Percentiles rank a stretch among this genome's conserved stretches.
Evolutionary conservation across 2,888 invertebrate genomes (phyloP).

Genomic region (Scaptomyza cyrtandrae): DNA sequence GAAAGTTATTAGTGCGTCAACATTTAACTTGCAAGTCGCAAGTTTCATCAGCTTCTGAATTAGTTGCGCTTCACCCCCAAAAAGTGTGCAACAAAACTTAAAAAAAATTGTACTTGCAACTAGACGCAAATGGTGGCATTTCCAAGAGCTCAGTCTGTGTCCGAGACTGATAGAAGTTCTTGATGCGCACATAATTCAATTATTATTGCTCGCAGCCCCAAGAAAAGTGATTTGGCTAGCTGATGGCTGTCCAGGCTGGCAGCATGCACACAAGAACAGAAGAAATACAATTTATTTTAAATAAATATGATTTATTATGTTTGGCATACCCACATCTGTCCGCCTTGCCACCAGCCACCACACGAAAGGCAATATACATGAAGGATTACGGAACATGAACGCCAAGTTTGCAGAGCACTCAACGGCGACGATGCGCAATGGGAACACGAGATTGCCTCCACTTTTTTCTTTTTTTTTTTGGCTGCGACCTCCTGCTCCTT

Average conservation of each 20-base stretch:
- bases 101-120: constrained; percentile 36
- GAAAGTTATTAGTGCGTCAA: constrained; percentile 27
- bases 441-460: constrained; percentile 43
- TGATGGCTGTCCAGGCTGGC: constrained; percentile 8
- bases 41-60: constrained; percentile 35
- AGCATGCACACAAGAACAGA: constrained; percentile 10
- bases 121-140: constrained; percentile 10
- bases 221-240: constrained; percentile 43
- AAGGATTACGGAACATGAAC: constrained; percentile 62
- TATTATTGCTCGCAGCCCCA: constrained; percentile 60
- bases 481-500: constrained; percentile 1
- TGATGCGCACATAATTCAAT: constrained; percentile 71
- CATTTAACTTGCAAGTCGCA: constrained; percentile 39
- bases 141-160: neutral
- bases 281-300: constrained; percentile 74
- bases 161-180: constrained; percentile 26
- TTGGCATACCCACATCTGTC: constrained; percentile 49
- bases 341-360: constrained; percentile 1
- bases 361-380: constrained; percentile 57
- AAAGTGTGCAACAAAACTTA: constrained; percentile 33
- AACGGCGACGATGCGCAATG: constrained; percentile 44
- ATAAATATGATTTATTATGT: constrained; percentile 78
- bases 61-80: constrained; percentile 12
- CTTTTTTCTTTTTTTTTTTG: neutral
- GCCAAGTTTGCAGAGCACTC: constrained; percentile 69